Base-by-base conservation (phyloP, 1,140 invertebrate genomes). In the Camponotus vicinus region DNA sequence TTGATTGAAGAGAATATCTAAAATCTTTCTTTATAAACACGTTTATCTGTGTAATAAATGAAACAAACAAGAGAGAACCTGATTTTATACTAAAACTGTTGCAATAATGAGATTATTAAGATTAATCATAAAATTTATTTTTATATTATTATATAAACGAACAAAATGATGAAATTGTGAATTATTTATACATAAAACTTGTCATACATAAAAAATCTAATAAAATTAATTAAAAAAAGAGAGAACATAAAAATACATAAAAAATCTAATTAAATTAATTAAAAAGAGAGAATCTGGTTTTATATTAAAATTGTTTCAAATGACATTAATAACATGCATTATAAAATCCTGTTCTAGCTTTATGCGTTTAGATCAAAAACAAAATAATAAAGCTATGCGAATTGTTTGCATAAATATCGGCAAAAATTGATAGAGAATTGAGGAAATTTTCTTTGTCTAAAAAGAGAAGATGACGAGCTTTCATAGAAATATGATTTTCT, bases 1-100 rank as follows among this genome's bases (percentile, higher is more conserved):
- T 88, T 78, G 64, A 37, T 57, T 40, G 27, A 61, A 21, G 61
- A 49, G 5, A 42, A 5, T 27, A 45, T 57, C 8, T 40, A 32
- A 15, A 32, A 15, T 18, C 9, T 52, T 37, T n/a, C 27, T 34
- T n/a, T 6, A 45, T 6, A n/a, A 32, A 32, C 11, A 11, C 1
- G 7, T 52, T 75, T 57, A 49, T 15, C 27, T 37, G 1, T 40
- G 34, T 21, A 75, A 76, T 40, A 18, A 21, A 76, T n/a, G 7
- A 78, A 32, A 13, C 18, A 52, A 15, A 52, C 15, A 34, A 34
- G 9, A 27, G n/a, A 15, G 13, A 66, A 66, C 18, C 27, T 66
- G 11, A 27, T 49, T 67, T 37, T 18, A 21, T 13, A 64, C 7
- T 4, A 32, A 66, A 32, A 45, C 66, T 87, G 34, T 77, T 42